Evolutionary conservation across 2,888 invertebrate genomes (phyloP).

Genomic region (Acleris literana): DNA sequence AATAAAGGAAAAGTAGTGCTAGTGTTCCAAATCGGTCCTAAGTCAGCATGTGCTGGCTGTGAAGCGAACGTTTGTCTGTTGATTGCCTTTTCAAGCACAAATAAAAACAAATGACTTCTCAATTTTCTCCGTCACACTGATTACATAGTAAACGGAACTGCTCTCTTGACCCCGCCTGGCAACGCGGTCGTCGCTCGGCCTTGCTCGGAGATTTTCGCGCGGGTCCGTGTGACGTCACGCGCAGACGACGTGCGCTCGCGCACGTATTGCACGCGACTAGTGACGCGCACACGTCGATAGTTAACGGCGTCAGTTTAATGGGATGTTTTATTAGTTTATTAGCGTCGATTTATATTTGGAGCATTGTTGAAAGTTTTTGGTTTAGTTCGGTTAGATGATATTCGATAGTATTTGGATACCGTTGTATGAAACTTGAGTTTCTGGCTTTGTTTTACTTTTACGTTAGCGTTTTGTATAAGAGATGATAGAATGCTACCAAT

Average conservation of each 20-base stretch:
- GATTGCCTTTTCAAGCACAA: no score
- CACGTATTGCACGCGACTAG: slow-evolving; percentile 65
- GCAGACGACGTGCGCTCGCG: slow-evolving; percentile 62
- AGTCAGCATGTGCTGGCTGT: no score
- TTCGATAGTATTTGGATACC: neutral
- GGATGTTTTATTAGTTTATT: neutral
- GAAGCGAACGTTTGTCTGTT: no score
- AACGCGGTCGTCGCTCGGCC: slow-evolving; percentile 73
- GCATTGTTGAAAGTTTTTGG: neutral
- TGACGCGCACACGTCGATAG: slow-evolving; percentile 52
- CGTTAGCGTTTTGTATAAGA: no score
- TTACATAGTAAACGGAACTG: neutral
- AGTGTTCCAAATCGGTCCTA: no score
- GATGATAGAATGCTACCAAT: no score
- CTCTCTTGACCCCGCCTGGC: slow-evolving; percentile 3
- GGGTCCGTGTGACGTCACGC: slow-evolving; percentile 54
- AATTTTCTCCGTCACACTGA: no score
- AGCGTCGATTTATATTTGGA: slow-evolving; percentile 9
- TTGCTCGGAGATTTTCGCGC: slow-evolving; percentile 72
- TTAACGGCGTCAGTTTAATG: slow-evolving; percentile 12
- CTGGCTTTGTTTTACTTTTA: neutral
- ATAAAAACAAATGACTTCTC: no score
- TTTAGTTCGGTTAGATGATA: no score
- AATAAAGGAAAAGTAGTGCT: no score
- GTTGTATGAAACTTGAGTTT: neutral